Evolutionary conservation across 2,113 vertebrate species (phyloP), one percentile per base, ranked within the genome.

Genomic region (Mixornis gularis): DNA sequence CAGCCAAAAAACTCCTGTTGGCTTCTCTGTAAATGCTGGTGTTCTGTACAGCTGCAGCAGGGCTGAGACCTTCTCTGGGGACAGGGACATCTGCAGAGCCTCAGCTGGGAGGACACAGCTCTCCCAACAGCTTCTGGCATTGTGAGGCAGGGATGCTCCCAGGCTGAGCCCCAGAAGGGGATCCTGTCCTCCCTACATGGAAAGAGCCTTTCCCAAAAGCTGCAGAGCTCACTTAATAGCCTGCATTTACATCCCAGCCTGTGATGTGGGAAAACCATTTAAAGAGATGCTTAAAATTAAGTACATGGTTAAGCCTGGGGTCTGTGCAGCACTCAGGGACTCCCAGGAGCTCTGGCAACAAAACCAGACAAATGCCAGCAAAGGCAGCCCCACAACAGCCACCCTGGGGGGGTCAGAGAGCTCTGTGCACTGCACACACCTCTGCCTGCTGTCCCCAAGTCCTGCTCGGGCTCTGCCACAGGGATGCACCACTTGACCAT

Each of bases 211-310:
- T 89, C 73, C 59, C 2, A 4, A 82, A 81, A 79, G 68, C 60
- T 74, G 56, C 69, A 60, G n/a, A 93, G 29, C 69, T 93, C 44
- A 10, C 43, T 79, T 82, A 43, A 77, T 7, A 90, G 52, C n/a
- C 43, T 69, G 63, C 11, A 4, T 87, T 91, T 92, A 87, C 38
- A 68, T 56, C 66, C 55, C 46, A 73, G 63, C 26, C 82, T 64
- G 64, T 66, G 60, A 88, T 3, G 2, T 36, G 65, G 85, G 76
- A 65, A 90, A 95, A 95, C 25, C 51, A 78, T 73, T 88, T 73
- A 83, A 92, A 91, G 38, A 91, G 68, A 86, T 66, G 59, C 34
- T 91, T 91, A 79, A 77, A 72, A 58, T 82, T 40, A 83, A 85
- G 27, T 36, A 66, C 52, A 43, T 64, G 4, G 5, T 71, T 79